Evolutionary conservation across 2,888 invertebrate genomes (phyloP).

Genomic region (Achlya flavicornis): DNA sequence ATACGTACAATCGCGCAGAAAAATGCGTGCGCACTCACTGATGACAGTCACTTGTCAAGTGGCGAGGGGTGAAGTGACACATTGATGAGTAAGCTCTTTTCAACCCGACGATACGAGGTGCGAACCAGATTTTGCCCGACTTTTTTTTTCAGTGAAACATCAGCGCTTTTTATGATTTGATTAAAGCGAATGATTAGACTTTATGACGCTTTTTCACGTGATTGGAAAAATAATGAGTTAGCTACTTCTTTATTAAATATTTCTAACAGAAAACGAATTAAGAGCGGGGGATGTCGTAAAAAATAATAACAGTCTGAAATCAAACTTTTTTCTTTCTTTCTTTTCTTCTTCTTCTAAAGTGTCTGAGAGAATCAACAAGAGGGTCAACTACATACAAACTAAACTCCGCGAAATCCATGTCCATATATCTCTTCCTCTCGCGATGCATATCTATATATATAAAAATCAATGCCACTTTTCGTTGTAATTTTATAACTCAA

Average conservation of each 20-base stretch:
- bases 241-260: not conserved
- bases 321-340: too few species aligned
- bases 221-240: not conserved
- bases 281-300: too few species aligned
- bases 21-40: not conserved
- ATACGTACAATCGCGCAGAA: conserved; percentile 7
- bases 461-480: too few species aligned
- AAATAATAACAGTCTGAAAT: too few species aligned
- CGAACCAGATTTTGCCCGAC: not conserved
- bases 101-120: not conserved
- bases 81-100: not conserved
- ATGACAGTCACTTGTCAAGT: conserved; percentile 5
- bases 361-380: too few species aligned
- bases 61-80: conserved; percentile 3
- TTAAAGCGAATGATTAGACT: conserved; percentile 1
- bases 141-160: not conserved
- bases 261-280: too few species aligned
- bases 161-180: not conserved
- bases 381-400: too few species aligned
- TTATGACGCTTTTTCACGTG: not conserved
- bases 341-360: too few species aligned
- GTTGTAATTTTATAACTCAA: too few species aligned
- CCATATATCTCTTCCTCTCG: too few species aligned
- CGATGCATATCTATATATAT: too few species aligned
- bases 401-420: too few species aligned